Base-by-base conservation (phyloP, 2,113 vertebrate genomes). In the Serinus canaria region DNA sequence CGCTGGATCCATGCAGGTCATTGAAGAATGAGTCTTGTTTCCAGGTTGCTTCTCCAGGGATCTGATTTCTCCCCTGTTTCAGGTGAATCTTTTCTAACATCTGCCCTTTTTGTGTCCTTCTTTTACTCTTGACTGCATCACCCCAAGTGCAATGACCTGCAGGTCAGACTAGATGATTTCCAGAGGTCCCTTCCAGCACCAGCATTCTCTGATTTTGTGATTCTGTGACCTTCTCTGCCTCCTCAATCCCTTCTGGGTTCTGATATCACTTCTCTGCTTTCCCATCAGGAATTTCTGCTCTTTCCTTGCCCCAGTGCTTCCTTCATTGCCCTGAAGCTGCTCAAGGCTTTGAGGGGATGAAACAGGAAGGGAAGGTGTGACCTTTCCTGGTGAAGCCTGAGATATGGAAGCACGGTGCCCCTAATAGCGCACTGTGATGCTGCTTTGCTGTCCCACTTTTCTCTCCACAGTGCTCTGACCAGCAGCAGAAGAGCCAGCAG, bases 11-110 rank as follows among this genome's bases (percentile, higher is more conserved):
- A 5, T 24, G 46, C 35, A 55, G 23, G 31, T 18, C 60, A 7
- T 55, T 43, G 39, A 25, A 88, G 59, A 73, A 39, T 0, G 0
- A 80, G 8, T 18, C 35, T 7, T 43, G 2, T 78, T 81, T 44
- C 66, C 30, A 68, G 3, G 9, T 22, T 82, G 20, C 23, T 66
- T 76, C 41, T 78, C 31, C n/a, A 49, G 15, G 13, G 9, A 28
- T 75, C 33, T 43, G 52, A 87, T 1, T 72, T 72, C 18, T 62
- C 8, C 4, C 1, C 2, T 20, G 2, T 58, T 83, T 46, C 46
- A 70, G n/a, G 18, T 22, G 30, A 75, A 73, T 27, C 10, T 76
- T 73, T 81, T 53, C 63, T 41, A 8, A 33, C 12, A 35, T 33
- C 58, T 46, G 19, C 41, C 28, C 18, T 56, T 56, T n/a, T 3